Percentiles rank a stretch among this genome's conserved stretches.
phyloP scores from a whole-genome alignment of 1,140 invertebrate species.

The Tetragonula clypearis region DNA sequence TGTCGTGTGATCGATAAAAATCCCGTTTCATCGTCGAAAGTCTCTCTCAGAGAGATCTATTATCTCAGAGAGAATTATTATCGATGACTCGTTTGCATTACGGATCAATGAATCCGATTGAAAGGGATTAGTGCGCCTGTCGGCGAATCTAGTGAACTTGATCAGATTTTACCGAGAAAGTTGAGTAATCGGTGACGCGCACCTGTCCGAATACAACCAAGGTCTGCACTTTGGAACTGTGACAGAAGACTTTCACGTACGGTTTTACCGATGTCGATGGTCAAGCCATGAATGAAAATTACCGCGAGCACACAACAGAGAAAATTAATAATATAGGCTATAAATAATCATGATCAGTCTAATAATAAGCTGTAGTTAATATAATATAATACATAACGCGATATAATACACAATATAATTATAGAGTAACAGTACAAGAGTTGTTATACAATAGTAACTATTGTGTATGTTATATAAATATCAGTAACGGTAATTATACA shows the following conservation, averaged over 20 bases:
- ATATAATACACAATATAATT: no score
- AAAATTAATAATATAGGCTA: no score
- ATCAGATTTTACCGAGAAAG: background rate
- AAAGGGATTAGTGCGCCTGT: background rate
- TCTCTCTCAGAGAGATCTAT: background rate
- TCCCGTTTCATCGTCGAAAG: background rate
- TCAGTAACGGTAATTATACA: no score
- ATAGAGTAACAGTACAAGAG: no score
- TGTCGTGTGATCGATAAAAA: background rate
- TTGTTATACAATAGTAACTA: no score
- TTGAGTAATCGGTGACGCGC: constrained; percentile 26
- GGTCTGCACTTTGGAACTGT: constrained; percentile 11
- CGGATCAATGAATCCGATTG: no score
- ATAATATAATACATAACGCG: no score
- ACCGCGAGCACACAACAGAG: no score
- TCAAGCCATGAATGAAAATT: background rate
- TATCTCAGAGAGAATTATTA: background rate
- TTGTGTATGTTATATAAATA: no score
- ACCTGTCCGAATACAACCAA: constrained; percentile 28
- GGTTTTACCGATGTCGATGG: background rate
- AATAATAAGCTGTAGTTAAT: background rate
- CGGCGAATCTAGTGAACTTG: background rate
- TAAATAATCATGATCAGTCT: background rate
- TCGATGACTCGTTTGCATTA: background rate
- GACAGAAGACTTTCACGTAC: background rate